These are phyloP conservation scores for Asobara japonica DNA, from an alignment of 1,140 invertebrate genomes.

Conservation along the genomic window DNA sequence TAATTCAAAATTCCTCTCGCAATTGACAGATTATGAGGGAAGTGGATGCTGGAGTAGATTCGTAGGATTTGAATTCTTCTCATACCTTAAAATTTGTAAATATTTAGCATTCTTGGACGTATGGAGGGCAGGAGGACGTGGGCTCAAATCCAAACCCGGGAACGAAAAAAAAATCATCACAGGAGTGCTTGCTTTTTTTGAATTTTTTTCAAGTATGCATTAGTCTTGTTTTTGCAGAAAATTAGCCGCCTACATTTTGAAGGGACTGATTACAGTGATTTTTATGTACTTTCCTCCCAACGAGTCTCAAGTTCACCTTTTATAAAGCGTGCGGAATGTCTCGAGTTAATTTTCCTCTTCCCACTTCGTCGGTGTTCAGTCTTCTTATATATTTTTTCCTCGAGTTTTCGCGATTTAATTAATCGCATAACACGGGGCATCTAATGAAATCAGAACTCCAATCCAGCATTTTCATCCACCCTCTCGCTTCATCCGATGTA, in stretches of 20 bases:
- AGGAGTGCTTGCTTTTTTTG: background rate
- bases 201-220: background rate
- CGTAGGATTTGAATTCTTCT: too few species aligned
- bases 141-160: too few species aligned
- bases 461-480: conserved; percentile 47
- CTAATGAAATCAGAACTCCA: conserved; percentile 67
- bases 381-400: conserved; percentile 52
- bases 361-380: too few species aligned
- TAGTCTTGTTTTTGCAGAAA: background rate
- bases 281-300: conserved; percentile 7
- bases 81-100: too few species aligned
- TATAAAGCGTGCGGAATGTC: conserved; percentile 48
- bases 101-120: too few species aligned
- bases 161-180: background rate
- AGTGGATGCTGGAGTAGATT: too few species aligned
- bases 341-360: conserved; percentile 58
- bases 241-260: background rate
- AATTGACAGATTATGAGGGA: too few species aligned
- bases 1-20: too few species aligned
- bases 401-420: conserved; percentile 64
- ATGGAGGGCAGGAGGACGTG: too few species aligned
- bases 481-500: conserved; percentile 31
- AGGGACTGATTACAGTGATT: background rate
- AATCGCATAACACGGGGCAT: conserved; percentile 65
- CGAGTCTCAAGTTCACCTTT: conserved; percentile 18